Percentiles rank a stretch among this genome's conserved stretches.
These are phyloP conservation scores for Lasaia peninsularis DNA, from an alignment of 1,140 invertebrate species.

Conservation along the genomic window DNA sequence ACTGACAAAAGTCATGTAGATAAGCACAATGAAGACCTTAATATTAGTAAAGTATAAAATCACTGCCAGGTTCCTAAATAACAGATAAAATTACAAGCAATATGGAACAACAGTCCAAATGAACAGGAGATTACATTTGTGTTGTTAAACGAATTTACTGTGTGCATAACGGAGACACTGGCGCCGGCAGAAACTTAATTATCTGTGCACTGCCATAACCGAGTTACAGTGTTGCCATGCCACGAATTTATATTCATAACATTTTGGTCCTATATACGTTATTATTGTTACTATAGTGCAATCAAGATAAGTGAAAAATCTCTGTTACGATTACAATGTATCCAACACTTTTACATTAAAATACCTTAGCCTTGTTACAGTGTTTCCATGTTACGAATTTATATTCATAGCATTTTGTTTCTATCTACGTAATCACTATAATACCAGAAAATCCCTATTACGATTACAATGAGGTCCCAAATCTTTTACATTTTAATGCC, in stretches of 20 bases:
- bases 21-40: not conserved
- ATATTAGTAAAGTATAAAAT: not conserved
- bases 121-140: conserved; percentile 6
- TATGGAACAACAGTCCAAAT: conserved; percentile 2
- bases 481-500: no score
- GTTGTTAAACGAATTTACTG: conserved; percentile 4
- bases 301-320: no score
- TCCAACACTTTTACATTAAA: no score
- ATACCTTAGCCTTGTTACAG: no score
- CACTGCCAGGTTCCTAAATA: not conserved
- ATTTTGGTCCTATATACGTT: not conserved
- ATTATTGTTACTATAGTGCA: no score
- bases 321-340: no score
- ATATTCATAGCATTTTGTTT: no score
- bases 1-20: not conserved
- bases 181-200: conserved; percentile 6
- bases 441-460: no score
- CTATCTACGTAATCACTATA: no score
- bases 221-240: not conserved
- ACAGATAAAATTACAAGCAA: conserved; percentile 9
- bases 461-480: no score
- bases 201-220: not conserved
- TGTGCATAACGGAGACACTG: conserved; percentile 1
- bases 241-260: not conserved
- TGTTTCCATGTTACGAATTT: no score